Percentiles rank a stretch among this genome's conserved stretches.
phyloP scores from a whole-genome alignment of 30 jellyfish, hydroid and myxozoan genomes.

The Aurelia sp. region DNA sequence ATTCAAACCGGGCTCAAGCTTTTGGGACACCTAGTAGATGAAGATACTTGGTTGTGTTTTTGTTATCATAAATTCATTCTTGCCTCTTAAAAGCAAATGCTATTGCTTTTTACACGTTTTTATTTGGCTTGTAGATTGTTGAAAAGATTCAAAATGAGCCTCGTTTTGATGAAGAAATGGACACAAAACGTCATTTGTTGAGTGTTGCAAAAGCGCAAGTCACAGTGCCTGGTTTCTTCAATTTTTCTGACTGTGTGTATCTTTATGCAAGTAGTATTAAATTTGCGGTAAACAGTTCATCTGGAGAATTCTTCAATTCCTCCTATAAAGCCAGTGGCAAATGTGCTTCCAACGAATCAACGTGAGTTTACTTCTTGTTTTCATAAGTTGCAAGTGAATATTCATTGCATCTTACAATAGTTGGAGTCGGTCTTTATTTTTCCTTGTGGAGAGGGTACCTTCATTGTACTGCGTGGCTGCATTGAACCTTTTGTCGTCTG shows the following conservation, averaged over 20 bases:
- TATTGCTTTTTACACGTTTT: neutral
- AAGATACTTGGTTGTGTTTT: neutral
- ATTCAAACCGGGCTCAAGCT: no score
- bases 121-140: constrained; percentile 9
- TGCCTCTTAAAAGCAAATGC: neutral
- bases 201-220: neutral
- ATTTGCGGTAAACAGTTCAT: neutral
- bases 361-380: constrained; percentile 7
- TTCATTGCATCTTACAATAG: no score
- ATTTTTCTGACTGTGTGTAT: constrained; percentile 44
- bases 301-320: constrained; percentile 23
- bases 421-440: no score
- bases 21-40: no score
- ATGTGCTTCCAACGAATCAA: constrained; percentile 28
- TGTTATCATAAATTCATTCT: neutral
- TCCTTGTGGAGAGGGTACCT: no score
- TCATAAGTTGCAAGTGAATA: neutral
- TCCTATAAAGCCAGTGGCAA: constrained; percentile 38
- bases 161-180: neutral
- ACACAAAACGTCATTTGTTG: constrained; percentile 50
- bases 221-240: constrained; percentile 19
- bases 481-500: no score
- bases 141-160: constrained; percentile 40
- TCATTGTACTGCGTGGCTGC: no score
- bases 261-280: constrained; percentile 39